Percentiles rank a stretch among this genome's conserved stretches.
phyloP scores from a whole-genome alignment of 2,113 vertebrate genomes.

The Martes martes region DNA sequence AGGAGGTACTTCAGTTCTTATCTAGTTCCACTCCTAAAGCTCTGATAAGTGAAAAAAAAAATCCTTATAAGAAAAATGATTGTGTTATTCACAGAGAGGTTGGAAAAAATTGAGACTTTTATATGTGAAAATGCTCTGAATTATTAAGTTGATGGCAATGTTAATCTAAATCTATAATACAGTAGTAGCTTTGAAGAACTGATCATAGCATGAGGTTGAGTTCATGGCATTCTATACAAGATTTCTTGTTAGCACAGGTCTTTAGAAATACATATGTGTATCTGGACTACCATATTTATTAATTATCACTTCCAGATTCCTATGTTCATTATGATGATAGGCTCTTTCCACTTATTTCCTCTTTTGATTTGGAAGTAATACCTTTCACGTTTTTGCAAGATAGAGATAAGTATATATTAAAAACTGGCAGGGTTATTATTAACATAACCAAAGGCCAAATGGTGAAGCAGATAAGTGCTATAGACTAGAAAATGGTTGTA shows the following conservation, averaged over 20 bases:
- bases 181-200: not conserved
- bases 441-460: not conserved
- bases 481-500: not conserved
- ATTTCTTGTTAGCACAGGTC: constrained; percentile 2
- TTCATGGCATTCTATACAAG: not conserved
- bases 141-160: not conserved
- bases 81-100: not conserved
- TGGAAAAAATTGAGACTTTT: not conserved
- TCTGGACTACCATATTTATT: not conserved
- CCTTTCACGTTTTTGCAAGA: not conserved
- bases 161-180: not conserved
- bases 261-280: not conserved
- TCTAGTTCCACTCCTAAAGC: not conserved
- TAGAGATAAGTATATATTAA: not conserved
- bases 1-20: not conserved
- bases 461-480: not conserved
- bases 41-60: not conserved
- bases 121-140: not conserved
- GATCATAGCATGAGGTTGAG: not conserved
- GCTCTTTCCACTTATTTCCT: not conserved
- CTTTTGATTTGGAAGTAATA: not conserved
- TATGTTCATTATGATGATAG: not conserved
- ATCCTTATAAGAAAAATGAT: not conserved
- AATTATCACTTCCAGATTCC: not conserved
- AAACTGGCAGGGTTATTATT: not conserved